These are phyloP conservation scores for Nanorana parkeri DNA, from an alignment of 2,113 vertebrate genomes.

Conservation along the genomic window DNA sequence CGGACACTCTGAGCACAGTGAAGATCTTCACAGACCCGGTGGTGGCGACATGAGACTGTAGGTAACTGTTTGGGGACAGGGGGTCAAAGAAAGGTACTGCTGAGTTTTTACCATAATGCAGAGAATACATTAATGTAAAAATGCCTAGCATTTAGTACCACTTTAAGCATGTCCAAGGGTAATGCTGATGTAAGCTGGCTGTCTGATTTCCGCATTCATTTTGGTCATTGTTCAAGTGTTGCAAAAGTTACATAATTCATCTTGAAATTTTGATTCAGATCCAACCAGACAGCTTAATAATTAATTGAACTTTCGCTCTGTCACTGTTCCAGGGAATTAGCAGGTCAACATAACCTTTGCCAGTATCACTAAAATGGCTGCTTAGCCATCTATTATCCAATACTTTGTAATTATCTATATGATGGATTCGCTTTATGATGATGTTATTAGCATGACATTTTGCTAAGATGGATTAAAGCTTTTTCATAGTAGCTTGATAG, in stretches of 20 bases:
- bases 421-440: neutral
- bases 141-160: too few species aligned
- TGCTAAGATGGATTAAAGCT: neutral
- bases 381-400: neutral
- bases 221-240: neutral
- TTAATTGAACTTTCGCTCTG: conserved; percentile 24
- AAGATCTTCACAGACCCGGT: too few species aligned
- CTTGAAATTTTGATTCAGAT: neutral
- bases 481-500: too few species aligned
- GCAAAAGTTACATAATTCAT: conserved; percentile 13
- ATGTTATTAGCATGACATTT: conserved; percentile 7
- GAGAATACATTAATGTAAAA: too few species aligned
- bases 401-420: conserved; percentile 16
- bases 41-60: too few species aligned
- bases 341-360: neutral
- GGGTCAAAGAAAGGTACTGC: too few species aligned
- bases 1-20: too few species aligned
- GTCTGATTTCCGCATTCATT: neutral
- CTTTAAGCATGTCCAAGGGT: neutral
- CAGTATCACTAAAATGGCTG: neutral
- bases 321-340: neutral
- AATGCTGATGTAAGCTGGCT: neutral
- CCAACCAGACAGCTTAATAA: neutral
- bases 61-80: too few species aligned
- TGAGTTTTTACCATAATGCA: too few species aligned